These are phyloP conservation scores for Creontiades dilutus DNA, from an alignment of 2,888 invertebrate species.

Conservation along the genomic window DNA sequence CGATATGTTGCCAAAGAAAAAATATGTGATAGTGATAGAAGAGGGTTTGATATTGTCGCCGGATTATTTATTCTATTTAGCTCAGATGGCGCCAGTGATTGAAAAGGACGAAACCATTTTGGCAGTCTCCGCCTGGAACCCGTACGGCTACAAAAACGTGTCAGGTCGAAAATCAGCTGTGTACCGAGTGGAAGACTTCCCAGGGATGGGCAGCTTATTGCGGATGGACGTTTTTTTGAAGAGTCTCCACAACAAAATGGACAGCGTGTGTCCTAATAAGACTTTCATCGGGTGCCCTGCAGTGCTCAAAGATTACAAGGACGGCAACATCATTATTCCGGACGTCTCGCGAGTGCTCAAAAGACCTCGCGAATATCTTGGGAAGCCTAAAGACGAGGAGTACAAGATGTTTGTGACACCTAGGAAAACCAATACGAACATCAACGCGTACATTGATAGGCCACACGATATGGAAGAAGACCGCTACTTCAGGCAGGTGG, in stretches of 20 bases:
- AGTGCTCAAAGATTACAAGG: slow-evolving; percentile 67
- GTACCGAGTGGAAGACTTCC: slow-evolving; percentile 76
- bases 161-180: slow-evolving; percentile 75
- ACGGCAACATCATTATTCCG: slow-evolving; percentile 75
- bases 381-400: slow-evolving; percentile 66
- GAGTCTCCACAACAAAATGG: slow-evolving; percentile 74
- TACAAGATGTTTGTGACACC: slow-evolving; percentile 73
- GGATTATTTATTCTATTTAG: slow-evolving; percentile 80
- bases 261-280: slow-evolving; percentile 68
- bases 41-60: slow-evolving; percentile 80
- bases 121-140: slow-evolving; percentile 79
- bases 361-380: slow-evolving; percentile 74
- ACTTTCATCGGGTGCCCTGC: slow-evolving; percentile 71
- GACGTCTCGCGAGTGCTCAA: slow-evolving; percentile 76
- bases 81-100: slow-evolving; percentile 78
- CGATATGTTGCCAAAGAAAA: slow-evolving; percentile 77
- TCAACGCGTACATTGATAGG: slow-evolving; percentile 75
- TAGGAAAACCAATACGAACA: slow-evolving; percentile 74
- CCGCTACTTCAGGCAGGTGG: slow-evolving; percentile 75
- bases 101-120: slow-evolving; percentile 78
- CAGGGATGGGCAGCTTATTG: slow-evolving; percentile 76
- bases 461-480: slow-evolving; percentile 75
- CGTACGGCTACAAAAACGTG: slow-evolving; percentile 76
- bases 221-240: slow-evolving; percentile 75
- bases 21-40: slow-evolving; percentile 79